phyloP scores from a whole-genome alignment of 2,113 vertebrate genomes.

The Brienomyrus longianalis region DNA sequence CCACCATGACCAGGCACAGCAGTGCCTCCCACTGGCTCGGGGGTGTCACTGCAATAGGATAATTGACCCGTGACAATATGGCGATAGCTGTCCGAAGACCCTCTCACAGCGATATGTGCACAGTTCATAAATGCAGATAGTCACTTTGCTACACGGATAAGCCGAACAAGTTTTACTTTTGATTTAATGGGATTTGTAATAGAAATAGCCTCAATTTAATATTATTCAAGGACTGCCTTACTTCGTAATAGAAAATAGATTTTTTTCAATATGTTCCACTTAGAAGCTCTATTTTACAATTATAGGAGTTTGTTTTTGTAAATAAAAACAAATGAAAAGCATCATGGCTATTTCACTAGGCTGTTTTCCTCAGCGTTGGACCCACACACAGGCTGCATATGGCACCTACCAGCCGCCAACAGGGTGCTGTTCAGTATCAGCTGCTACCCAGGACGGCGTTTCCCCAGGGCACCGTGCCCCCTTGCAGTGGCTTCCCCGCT shows the following conservation, averaged over 20 bases:
- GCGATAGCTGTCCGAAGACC: neutral
- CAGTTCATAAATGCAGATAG: neutral
- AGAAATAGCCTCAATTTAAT: neutral
- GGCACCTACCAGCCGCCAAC: neutral
- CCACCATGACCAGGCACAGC: neutral
- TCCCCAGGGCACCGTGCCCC: neutral
- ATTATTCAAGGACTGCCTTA: neutral
- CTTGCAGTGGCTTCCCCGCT: neutral
- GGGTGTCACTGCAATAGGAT: neutral
- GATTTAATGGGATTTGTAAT: neutral
- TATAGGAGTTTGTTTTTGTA: neutral
- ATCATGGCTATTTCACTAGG: neutral
- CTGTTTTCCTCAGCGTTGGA: neutral
- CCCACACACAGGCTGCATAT: neutral
- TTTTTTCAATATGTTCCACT: neutral
- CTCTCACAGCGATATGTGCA: neutral
- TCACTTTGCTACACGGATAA: neutral
- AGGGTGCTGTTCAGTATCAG: too few species aligned
- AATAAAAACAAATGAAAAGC: neutral
- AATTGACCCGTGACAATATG: neutral
- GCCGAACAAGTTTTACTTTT: neutral
- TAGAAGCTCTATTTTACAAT: neutral
- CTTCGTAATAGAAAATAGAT: neutral
- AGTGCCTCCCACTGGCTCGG: slow-evolving; percentile 3
- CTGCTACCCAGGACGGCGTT: neutral